Percentiles rank a stretch among this genome's conserved stretches.
Conservation (phyloP, 30 jellyfish, hydroid and myxozoan genomes). For the Pseudorhiza aurosa region DNA sequence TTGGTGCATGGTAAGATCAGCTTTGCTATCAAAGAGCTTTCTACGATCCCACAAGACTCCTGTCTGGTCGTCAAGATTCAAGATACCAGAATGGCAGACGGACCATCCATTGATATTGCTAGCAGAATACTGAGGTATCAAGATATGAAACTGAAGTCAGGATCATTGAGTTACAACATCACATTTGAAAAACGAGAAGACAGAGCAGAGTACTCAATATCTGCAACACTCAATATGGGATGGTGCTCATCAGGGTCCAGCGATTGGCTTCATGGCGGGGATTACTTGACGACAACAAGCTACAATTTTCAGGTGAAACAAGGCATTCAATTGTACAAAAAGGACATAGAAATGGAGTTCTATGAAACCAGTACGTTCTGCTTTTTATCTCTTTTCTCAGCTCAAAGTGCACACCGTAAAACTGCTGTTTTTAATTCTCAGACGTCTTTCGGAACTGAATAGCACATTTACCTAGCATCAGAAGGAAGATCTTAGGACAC, state of each 20-base stretch:
- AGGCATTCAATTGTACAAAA: not conserved
- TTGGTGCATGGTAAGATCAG: conserved; percentile 40
- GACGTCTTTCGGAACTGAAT: too few species aligned
- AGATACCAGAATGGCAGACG: conserved; percentile 50
- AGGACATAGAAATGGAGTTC: conserved; percentile 46
- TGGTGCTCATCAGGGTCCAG: conserved; percentile 46
- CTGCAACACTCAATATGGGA: conserved; percentile 49
- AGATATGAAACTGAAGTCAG: conserved; percentile 16
- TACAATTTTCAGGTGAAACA: not conserved
- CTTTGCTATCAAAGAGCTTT: not conserved
- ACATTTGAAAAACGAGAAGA: conserved; percentile 20
- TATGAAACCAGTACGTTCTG: conserved; percentile 32
- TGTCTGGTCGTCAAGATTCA: conserved; percentile 36
- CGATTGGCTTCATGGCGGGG: conserved; percentile 52
- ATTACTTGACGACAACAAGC: conserved; percentile 41
- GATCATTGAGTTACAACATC: conserved; percentile 20
- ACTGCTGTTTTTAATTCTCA: too few species aligned
- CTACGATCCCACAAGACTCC: conserved; percentile 23
- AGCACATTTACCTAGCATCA: too few species aligned
- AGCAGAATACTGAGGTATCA: not conserved
- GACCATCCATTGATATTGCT: conserved; percentile 27
- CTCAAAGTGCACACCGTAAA: too few species aligned
- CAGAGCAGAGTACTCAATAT: conserved; percentile 17
- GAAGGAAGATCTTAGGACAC: too few species aligned
- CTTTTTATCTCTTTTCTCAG: too few species aligned